These are phyloP conservation scores for Neotragus pygmaeus DNA, from an alignment of 2,113 vertebrate species.

Conservation along the genomic window DNA sequence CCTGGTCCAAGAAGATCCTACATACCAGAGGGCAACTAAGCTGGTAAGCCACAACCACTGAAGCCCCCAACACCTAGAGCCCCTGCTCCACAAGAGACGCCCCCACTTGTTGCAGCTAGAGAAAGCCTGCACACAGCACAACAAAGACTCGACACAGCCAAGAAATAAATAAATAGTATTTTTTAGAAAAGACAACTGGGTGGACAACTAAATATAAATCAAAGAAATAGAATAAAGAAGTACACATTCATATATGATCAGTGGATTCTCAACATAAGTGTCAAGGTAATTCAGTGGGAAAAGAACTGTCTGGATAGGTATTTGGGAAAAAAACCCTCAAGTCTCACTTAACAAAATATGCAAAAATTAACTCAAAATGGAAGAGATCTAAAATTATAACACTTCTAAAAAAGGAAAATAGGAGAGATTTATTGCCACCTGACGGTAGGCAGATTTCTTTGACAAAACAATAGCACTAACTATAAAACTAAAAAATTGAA, in stretches of 20 bases:
- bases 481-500: not conserved
- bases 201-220: not conserved
- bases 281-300: not conserved
- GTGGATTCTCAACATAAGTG: not conserved
- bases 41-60: not conserved
- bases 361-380: not conserved
- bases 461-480: not conserved
- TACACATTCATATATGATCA: not conserved
- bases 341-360: not conserved
- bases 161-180: not conserved
- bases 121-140: not conserved
- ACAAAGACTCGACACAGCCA: not conserved
- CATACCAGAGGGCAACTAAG: not conserved
- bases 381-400: not conserved
- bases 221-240: not conserved
- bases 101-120: not conserved
- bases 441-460: not conserved
- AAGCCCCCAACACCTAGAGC: not conserved
- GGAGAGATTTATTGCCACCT: not conserved
- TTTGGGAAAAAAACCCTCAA: not conserved
- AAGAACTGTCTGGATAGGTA: not conserved
- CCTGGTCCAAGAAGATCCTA: not conserved
- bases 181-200: not conserved
- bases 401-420: not conserved
- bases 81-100: not conserved